A percentile compares a stretch with the other conserved stretches of the same genome.
phyloP scores from a whole-genome alignment of 2,113 vertebrate genomes.

The Trochalopteron elliotii region DNA sequence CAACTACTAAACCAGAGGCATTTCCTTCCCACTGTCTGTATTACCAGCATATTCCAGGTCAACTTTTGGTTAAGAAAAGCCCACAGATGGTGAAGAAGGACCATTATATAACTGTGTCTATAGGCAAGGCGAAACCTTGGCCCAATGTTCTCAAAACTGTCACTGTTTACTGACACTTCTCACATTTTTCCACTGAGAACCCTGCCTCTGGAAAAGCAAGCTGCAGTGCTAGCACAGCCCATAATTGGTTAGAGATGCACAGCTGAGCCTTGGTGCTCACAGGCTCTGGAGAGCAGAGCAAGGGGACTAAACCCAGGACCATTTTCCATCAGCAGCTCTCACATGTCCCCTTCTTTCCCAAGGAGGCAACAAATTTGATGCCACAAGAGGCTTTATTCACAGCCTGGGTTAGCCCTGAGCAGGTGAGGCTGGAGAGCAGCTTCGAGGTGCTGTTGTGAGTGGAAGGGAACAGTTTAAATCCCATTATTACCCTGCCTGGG shows the following conservation, averaged over 20 bases:
- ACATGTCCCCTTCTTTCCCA: background rate
- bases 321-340: slow-evolving; percentile 3
- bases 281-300: background rate
- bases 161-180: background rate
- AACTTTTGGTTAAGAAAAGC: background rate
- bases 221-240: background rate
- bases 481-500: background rate
- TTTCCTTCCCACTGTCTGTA: background rate
- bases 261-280: background rate
- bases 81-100: background rate
- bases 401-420: background rate
- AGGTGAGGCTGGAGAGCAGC: background rate
- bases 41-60: background rate
- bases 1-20: background rate
- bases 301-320: background rate
- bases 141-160: background rate
- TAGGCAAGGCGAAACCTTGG: background rate
- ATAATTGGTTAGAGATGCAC: background rate
- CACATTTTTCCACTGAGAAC: background rate
- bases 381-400: background rate
- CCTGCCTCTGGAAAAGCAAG: background rate
- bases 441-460: background rate
- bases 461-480: background rate
- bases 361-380: background rate
- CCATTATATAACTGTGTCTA: background rate